Evolutionary conservation across 2,888 invertebrate genomes (phyloP).

Genomic region (Drosophila fulvimacula): DNA sequence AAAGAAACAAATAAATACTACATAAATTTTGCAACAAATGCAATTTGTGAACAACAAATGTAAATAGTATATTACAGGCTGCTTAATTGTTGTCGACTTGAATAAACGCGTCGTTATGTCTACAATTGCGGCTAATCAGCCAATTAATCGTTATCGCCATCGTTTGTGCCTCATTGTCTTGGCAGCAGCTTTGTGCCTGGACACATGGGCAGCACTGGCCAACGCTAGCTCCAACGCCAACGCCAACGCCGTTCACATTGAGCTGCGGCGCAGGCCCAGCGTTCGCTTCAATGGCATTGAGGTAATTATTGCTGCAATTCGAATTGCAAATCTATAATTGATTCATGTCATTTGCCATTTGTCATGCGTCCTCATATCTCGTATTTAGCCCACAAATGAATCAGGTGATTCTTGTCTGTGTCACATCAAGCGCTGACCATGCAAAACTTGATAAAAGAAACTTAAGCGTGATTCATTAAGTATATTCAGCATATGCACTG

Average conservation of each 20-base stretch:
- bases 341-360: conserved; percentile 10
- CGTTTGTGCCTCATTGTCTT: conserved; percentile 65
- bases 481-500: conserved; percentile 39
- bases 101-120: conserved; percentile 57
- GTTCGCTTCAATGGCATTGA: conserved; percentile 82
- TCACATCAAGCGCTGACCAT: not conserved
- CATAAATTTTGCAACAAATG: conserved; percentile 55
- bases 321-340: conserved; percentile 2
- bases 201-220: conserved; percentile 34
- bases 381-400: conserved; percentile 16
- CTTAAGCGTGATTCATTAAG: conserved; percentile 30
- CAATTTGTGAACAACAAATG: conserved; percentile 61
- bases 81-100: conserved; percentile 49
- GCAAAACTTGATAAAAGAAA: not conserved
- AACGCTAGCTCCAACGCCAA: conserved; percentile 9
- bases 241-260: conserved; percentile 69
- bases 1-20: not conserved
- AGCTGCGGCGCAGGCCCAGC: conserved; percentile 82
- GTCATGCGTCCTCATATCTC: conserved; percentile 8
- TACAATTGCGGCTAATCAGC: conserved; percentile 39
- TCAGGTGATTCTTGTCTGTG: conserved; percentile 22
- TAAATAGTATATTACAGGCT: conserved; percentile 49
- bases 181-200: conserved; percentile 58
- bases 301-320: conserved; percentile 62
- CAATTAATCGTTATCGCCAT: conserved; percentile 28